Evolutionary conservation across 2,797 vertebrate genomes (phyloP).

Genomic region (Gambusia yucatana): DNA sequence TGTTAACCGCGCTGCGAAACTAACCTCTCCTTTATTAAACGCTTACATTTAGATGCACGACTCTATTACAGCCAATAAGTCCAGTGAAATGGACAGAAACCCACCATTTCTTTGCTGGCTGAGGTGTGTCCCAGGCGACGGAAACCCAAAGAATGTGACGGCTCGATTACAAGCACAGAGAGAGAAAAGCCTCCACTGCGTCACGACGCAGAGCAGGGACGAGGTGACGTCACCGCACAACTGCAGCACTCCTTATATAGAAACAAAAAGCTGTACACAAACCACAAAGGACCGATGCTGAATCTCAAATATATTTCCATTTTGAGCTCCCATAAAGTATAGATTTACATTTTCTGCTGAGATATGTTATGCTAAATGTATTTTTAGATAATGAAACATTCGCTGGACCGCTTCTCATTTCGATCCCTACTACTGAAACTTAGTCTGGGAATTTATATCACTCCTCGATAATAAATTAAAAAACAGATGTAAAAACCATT

Average conservation of each 20-base stretch:
- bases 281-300: neutral
- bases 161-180: constrained; percentile 14
- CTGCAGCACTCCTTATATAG: constrained; percentile 60
- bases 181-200: constrained; percentile 33
- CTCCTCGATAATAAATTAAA: neutral
- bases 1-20: neutral
- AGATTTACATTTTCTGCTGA: neutral
- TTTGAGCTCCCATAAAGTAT: neutral
- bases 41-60: neutral
- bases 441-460: neutral
- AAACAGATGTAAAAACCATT: neutral
- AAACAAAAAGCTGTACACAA: constrained; percentile 14
- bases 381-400: neutral
- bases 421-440: neutral
- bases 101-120: constrained; percentile 72
- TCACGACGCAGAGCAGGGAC: constrained; percentile 54
- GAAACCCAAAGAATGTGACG: constrained; percentile 67
- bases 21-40: neutral
- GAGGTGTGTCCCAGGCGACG: constrained; percentile 63
- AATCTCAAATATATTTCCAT: neutral
- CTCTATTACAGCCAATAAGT: accelerated
- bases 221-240: constrained; percentile 1
- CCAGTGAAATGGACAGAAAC: constrained; percentile 35
- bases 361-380: neutral
- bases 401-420: neutral